Evolutionary conservation across 2,888 invertebrate species (phyloP).

Genomic region (Rhorus exstirpatorius): DNA sequence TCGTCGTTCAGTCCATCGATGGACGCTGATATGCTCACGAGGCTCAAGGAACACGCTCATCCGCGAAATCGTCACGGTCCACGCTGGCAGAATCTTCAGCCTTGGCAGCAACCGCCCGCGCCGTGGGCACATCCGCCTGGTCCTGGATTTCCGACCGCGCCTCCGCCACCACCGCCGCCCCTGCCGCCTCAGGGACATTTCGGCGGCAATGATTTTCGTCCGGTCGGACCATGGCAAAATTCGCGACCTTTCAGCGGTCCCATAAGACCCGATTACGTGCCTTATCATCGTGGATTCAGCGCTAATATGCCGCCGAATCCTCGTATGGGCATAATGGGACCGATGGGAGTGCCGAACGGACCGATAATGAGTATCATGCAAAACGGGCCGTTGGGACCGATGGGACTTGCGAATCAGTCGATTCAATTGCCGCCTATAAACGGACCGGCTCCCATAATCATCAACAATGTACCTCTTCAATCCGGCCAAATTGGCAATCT

Average conservation of each 20-base stretch:
- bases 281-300: conserved; percentile 81
- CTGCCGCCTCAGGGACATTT: conserved; percentile 77
- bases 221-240: conserved; percentile 84
- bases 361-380: conserved; percentile 61
- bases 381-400: conserved; percentile 77
- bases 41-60: conserved; percentile 81
- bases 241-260: conserved; percentile 83
- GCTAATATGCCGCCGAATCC: conserved; percentile 79
- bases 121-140: conserved; percentile 82
- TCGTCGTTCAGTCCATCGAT: conserved; percentile 78
- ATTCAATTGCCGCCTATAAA: conserved; percentile 75
- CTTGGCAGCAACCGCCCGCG: conserved; percentile 79
- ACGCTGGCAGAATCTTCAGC: conserved; percentile 81
- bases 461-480: conserved; percentile 77
- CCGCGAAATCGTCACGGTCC: conserved; percentile 82
- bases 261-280: conserved; percentile 81
- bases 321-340: conserved; percentile 78
- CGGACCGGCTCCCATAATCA: conserved; percentile 77
- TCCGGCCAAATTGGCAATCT: conserved; percentile 63
- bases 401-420: conserved; percentile 74
- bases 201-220: conserved; percentile 80
- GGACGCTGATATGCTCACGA: conserved; percentile 85
- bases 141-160: conserved; percentile 80
- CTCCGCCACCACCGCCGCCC: conserved; percentile 65
- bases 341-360: conserved; percentile 75